Conservation (phyloP, 2,888 invertebrate genomes). For the Idaea aversata region DNA sequence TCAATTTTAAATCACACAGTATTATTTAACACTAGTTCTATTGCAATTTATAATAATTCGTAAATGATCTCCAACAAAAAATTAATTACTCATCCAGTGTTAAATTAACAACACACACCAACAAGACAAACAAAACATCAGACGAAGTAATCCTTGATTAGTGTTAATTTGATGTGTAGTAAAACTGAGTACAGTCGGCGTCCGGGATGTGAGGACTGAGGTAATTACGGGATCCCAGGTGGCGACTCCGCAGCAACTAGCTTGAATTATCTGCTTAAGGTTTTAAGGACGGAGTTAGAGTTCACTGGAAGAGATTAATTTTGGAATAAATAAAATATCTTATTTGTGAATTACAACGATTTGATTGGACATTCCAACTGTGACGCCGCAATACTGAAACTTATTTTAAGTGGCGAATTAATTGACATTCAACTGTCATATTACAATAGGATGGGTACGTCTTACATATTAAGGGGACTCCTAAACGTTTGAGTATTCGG, state of each 20-base stretch:
- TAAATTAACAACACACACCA: neutral
- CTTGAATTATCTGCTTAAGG: conserved; percentile 70
- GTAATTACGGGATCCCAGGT: conserved; percentile 72
- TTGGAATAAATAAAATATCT: neutral
- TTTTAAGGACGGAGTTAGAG: conserved; percentile 40
- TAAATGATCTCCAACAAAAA: neutral
- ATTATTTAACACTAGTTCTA: neutral
- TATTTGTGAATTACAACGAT: neutral
- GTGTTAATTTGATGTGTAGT: conserved; percentile 43
- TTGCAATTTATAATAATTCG: neutral
- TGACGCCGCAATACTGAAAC: too few relatives aligned
- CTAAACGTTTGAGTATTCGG: too few relatives aligned
- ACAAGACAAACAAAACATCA: conserved; percentile 2
- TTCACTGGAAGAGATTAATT: conserved; percentile 34
- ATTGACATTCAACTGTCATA: too few relatives aligned
- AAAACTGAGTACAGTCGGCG: conserved; percentile 34
- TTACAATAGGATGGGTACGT: too few relatives aligned
- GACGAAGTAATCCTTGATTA: conserved; percentile 13
- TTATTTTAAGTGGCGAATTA: too few relatives aligned
- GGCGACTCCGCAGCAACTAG: conserved; percentile 64
- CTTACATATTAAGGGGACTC: too few relatives aligned
- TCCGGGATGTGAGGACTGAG: conserved; percentile 38
- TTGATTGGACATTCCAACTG: too few relatives aligned
- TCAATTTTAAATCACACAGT: neutral
- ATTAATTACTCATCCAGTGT: neutral